These are phyloP conservation scores for Pemphigus obesinymphae DNA, from an alignment of 1,140 invertebrate species.

Conservation along the genomic window DNA sequence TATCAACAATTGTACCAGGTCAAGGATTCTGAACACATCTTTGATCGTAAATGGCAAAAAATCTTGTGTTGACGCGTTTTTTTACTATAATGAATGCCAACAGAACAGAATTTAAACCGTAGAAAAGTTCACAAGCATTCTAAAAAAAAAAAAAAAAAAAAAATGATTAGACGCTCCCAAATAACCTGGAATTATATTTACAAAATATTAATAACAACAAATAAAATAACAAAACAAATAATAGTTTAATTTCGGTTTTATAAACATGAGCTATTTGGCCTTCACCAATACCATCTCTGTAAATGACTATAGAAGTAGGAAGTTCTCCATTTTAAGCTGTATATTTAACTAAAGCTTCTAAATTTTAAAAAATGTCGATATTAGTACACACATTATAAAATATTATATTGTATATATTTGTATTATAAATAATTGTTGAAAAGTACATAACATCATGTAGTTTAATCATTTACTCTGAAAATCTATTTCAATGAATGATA, in stretches of 20 bases:
- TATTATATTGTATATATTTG: no score
- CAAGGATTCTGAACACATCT: conserved; percentile 62
- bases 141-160: background rate
- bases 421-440: no score
- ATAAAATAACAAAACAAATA: background rate
- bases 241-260: background rate
- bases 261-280: background rate
- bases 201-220: background rate
- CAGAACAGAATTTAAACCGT: background rate
- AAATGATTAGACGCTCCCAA: no score
- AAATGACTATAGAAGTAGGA: background rate
- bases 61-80: conserved; percentile 67
- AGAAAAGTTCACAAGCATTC: background rate
- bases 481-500: no score
- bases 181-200: no score
- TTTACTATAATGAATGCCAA: conserved; percentile 56
- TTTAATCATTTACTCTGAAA: no score
- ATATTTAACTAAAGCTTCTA: background rate
- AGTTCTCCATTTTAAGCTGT: background rate
- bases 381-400: no score
- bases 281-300: background rate
- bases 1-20: conserved; percentile 81
- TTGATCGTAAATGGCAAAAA: conserved; percentile 53
- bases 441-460: no score
- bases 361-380: no score